These are phyloP conservation scores for Poecilus cupreus DNA, from an alignment of 2,888 invertebrate species.

Conservation along the genomic window DNA sequence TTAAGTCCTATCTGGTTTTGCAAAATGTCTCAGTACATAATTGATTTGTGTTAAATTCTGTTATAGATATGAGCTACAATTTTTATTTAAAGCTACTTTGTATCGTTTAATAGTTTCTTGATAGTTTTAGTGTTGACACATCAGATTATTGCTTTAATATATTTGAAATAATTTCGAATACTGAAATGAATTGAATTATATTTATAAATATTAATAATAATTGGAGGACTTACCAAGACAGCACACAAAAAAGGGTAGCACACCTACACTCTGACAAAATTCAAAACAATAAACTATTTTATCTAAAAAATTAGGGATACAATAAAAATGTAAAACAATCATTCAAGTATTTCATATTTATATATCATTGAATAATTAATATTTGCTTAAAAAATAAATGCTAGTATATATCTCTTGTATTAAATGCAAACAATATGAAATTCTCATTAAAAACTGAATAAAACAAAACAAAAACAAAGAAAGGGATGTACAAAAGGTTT, in stretches of 20 bases:
- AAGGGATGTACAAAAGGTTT: not conserved
- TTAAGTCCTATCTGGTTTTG: no score
- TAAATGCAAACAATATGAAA: not conserved
- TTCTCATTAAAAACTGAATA: not conserved
- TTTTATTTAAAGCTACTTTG: no score
- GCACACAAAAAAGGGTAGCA: constrained; percentile 15
- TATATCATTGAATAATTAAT: not conserved
- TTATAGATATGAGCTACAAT: no score
- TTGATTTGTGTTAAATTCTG: no score
- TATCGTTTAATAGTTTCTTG: no score
- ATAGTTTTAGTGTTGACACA: no score
- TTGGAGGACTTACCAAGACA: constrained; percentile 19
- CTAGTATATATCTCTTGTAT: not conserved
- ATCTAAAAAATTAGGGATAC: not conserved
- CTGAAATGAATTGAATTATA: not conserved
- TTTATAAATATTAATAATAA: not conserved
- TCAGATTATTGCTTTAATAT: no score
- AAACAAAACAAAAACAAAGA: not conserved
- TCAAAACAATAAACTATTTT: constrained; percentile 2
- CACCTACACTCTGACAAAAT: constrained; percentile 18
- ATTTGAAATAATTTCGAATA: no score
- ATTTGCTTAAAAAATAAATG: not conserved
- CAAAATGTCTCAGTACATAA: no score
- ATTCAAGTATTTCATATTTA: constrained; percentile 8
- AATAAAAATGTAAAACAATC: not conserved